Evolutionary conservation across 2,113 vertebrate species (phyloP).

Genomic region (Megaceryle torquata): DNA sequence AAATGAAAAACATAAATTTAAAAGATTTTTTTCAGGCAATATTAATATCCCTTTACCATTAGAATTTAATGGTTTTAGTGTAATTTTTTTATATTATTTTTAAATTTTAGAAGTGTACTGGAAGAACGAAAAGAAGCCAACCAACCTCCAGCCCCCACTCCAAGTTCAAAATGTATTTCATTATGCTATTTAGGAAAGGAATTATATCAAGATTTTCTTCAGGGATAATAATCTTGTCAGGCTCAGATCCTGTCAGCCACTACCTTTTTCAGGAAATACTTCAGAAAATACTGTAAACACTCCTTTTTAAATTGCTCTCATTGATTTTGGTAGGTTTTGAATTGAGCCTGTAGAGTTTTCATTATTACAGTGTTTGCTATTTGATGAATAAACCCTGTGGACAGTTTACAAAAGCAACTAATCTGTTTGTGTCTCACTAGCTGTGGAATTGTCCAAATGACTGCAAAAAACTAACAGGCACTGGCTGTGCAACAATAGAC

Average conservation of each 20-base stretch:
- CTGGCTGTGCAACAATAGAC: not conserved
- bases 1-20: not conserved
- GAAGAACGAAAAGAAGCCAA: not conserved
- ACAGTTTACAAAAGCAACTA: not conserved
- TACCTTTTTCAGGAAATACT: not conserved
- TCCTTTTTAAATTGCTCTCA: not conserved
- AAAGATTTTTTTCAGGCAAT: not conserved
- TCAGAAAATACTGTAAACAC: not conserved
- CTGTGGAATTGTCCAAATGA: not conserved
- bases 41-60: not conserved
- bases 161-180: not conserved
- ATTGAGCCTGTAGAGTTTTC: not conserved
- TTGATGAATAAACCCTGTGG: not conserved
- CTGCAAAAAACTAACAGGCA: not conserved
- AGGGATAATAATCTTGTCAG: not conserved
- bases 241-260: not conserved
- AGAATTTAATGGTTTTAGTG: not conserved
- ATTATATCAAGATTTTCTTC: not conserved
- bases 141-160: rapidly evolving
- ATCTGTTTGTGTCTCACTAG: not conserved
- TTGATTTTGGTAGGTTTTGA: not conserved
- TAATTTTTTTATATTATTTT: not conserved
- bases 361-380: not conserved
- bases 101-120: not conserved
- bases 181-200: not conserved